Percentiles rank a stretch among this genome's conserved stretches.
Evolutionary conservation across 2,113 vertebrate species (phyloP).

Genomic region (Panurus biarmicus): DNA sequence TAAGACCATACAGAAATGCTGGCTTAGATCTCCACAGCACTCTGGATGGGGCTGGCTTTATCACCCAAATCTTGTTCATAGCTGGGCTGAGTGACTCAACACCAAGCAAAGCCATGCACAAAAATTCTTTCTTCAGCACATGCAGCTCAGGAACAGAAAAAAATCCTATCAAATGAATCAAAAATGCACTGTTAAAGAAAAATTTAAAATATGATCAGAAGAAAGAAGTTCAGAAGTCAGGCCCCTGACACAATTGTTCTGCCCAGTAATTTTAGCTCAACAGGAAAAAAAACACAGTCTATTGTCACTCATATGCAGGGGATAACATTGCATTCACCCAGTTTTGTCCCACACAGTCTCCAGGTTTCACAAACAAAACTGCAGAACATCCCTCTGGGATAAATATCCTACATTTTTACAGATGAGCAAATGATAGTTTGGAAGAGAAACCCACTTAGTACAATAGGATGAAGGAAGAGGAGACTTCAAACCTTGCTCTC

Average conservation of each 20-base stretch:
- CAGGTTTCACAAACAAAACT: neutral
- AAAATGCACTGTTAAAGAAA: neutral
- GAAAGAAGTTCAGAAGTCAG: neutral
- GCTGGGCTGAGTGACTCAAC: neutral
- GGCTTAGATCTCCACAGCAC: neutral
- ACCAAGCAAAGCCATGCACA: neutral
- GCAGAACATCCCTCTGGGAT: neutral
- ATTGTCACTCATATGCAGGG: neutral
- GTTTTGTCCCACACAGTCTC: neutral
- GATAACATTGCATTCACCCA: neutral
- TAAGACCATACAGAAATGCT: neutral
- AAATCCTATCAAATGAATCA: neutral
- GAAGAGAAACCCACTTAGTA: neutral
- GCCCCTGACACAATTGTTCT: neutral
- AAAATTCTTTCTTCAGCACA: neutral
- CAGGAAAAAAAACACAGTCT: fast-evolving
- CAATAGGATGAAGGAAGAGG: neutral
- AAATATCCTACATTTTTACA: neutral
- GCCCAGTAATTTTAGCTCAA: neutral
- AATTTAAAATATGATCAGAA: neutral
- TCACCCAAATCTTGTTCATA: neutral
- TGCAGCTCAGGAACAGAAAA: neutral
- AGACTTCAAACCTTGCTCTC: neutral
- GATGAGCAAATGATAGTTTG: neutral
- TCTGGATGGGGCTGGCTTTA: neutral